Evolutionary conservation across 2,888 invertebrate genomes (phyloP), one percentile per base, ranked within the genome.

Genomic region (Drosophila mimica): DNA sequence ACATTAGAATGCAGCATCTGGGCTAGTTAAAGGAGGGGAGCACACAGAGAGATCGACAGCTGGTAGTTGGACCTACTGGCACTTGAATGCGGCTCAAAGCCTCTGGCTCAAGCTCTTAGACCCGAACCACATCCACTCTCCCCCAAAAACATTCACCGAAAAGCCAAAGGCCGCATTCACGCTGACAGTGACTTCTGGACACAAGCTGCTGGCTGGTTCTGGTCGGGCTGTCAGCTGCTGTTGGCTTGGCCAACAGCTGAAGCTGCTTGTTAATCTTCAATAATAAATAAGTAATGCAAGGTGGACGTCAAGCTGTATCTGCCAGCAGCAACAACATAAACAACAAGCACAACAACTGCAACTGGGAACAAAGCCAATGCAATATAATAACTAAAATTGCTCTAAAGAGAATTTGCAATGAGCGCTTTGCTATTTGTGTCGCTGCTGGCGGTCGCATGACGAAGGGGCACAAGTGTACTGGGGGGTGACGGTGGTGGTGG

Each of bases 301-400:
- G 79, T 83, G 74, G 68, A 81, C 74, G 85, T 79, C 81, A 76
- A 70, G 79, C 70, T 81, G 86, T 79, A 75, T 73, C 61, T 74
- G 74, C 64, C 52, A 53, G 51, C 64, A 71, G 25, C 56, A 74
- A 34, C 74, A 65, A 30, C 67, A 48, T 8, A 13, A 46, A 5
- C 52, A 65, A 31, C 62, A 61, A 53, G 67, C 68, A 62, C 68
- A 17, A 4, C 52, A 65, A 28, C 65, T 58, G 40, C 72, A 70
- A 62, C 61, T 70, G 70, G 58, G 68, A 80, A 84, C 85, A 85
- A 85, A 85, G 84, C 88, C 81, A 81, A 78, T 73, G 83, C 86
- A 86, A 85, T 88, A 86, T 86, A 85, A 86, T 86, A 86, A 86
- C 85, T 85, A 83, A 88, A 88, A 86, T 86, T 88, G 83, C 86